A percentile compares a stretch with the other conserved stretches of the same genome.
Conservation (phyloP, 2,888 invertebrate genomes). For the Nomada fabriciana region DNA sequence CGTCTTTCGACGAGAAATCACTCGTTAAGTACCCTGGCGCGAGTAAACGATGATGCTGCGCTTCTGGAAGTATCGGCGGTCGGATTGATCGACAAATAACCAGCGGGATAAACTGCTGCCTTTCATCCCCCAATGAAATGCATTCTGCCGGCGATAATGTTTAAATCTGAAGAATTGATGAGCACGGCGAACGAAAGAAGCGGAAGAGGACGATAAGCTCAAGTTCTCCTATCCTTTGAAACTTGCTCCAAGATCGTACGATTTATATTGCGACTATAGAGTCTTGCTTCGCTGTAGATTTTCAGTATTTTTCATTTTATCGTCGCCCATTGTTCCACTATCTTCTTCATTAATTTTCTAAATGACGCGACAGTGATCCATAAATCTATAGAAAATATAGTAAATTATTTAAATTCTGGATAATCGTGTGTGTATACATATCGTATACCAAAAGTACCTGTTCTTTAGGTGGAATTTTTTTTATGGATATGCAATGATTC, state of each 20-base stretch:
- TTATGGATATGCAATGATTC: neutral
- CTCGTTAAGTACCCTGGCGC: conserved; percentile 38
- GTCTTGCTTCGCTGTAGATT: neutral
- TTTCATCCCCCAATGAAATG: conserved; percentile 18
- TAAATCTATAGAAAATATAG: too few species aligned
- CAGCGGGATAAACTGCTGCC: neutral
- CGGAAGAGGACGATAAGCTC: conserved; percentile 30
- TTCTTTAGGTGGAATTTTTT: too few species aligned
- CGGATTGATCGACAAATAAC: conserved; percentile 47
- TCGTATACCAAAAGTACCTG: too few species aligned
- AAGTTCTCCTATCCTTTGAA: neutral
- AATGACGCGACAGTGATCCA: too few species aligned
- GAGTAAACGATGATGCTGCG: conserved; percentile 23
- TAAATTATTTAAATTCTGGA: too few species aligned
- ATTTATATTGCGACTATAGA: neutral
- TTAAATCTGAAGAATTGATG: conserved; percentile 21
- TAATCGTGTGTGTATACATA: too few species aligned
- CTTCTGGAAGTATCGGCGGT: neutral
- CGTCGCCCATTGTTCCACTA: too few species aligned
- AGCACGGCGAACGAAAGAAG: conserved; percentile 8
- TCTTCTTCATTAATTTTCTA: too few species aligned
- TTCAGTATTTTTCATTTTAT: too few species aligned
- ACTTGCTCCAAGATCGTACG: neutral
- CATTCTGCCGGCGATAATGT: conserved; percentile 20
- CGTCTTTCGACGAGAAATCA: conserved; percentile 31